Base-by-base conservation (phyloP, 2,797 vertebrate genomes). In the Pantherophis alleghaniensis region DNA sequence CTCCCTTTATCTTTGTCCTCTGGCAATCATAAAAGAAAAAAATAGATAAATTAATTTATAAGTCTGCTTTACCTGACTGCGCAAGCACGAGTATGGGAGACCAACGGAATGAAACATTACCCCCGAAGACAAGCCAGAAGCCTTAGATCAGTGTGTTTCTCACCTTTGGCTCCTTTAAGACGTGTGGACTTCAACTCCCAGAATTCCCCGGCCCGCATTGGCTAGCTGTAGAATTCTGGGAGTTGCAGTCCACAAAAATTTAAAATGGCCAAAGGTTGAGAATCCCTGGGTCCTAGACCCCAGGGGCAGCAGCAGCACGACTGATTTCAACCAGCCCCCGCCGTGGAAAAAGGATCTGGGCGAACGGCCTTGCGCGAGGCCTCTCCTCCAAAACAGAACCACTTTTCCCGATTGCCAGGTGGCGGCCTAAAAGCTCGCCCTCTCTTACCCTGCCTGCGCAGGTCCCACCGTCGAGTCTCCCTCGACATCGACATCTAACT, bases 401-500 rank as follows among this genome's bases (percentile, higher is more conserved):
- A 16, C 14, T 16, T 14, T 55, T 55, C 47, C 28, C 24, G 22
- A 66, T 5, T 55, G 16, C 57, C 1, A 53, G 12, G 10, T 22
- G 7, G 28, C 28, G n/a, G 14, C 37, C 56, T 13, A 18, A 91
- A 51, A 22, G 59, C 37, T 6, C 37, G 20, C 24, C 16, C 28
- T 2, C 1, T 11, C 97, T 97, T 94, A 97, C 97, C 97, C 96
- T 0, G 56, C 10, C 0, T 5, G 22, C 53, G 5, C 90, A 0
- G 26, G 90, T 0, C 93, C 94, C 0, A 56, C 91, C 47, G 87
- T 95, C 9, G 92, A 9, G 2, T 98, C 98, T 28, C 98, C 98
- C 87, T 98, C 98, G 0, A 98, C 66, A 10, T 98, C 98, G 91
- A 98, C 97, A 90, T 98, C 98, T 0, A 60, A 59, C 51, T 98